Percentiles rank a stretch among this genome's conserved stretches.
Evolutionary conservation across 1,140 invertebrate genomes (phyloP).

Genomic region (Danaus melanippus): DNA sequence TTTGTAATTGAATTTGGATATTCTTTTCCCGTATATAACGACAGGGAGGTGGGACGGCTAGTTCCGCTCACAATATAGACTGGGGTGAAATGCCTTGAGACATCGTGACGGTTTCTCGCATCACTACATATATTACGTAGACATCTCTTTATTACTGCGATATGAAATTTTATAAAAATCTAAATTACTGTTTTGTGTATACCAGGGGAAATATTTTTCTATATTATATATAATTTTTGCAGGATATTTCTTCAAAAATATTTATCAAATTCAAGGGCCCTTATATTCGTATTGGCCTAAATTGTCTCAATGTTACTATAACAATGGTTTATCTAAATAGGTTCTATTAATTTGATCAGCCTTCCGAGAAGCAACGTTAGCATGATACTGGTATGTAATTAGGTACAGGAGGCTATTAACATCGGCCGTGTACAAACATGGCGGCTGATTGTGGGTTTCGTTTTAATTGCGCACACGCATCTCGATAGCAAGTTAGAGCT

Average conservation of each 20-base stretch:
- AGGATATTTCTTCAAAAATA: too few species aligned
- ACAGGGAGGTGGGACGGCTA: conserved; percentile 48
- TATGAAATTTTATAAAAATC: too few species aligned
- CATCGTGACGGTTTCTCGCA: conserved; percentile 1
- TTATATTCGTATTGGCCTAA: conserved; percentile 4
- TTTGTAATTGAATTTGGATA: conserved; percentile 71
- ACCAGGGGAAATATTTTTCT: too few species aligned
- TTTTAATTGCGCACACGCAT: conserved; percentile 70
- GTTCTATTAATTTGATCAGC: conserved; percentile 68
- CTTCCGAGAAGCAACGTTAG: conserved; percentile 66
- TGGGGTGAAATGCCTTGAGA: conserved; percentile 32
- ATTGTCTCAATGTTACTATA: conserved; percentile 14
- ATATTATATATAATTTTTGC: too few species aligned
- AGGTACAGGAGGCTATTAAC: conserved; percentile 61
- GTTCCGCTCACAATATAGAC: conserved; percentile 25
- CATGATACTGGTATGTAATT: conserved; percentile 68
- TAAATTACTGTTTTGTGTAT: too few species aligned
- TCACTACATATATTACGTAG: too few species aligned
- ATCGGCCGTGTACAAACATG: conserved; percentile 70
- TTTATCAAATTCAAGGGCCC: too few species aligned
- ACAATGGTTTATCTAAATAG: conserved; percentile 39
- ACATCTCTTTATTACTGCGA: too few species aligned
- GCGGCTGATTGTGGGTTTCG: conserved; percentile 67
- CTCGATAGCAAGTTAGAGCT: conserved; percentile 49
- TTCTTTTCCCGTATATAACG: conserved; percentile 58